A percentile compares a stretch with the other conserved stretches of the same genome.
Conservation (phyloP, 1,140 invertebrate genomes). For the Triops longicaudatus region DNA sequence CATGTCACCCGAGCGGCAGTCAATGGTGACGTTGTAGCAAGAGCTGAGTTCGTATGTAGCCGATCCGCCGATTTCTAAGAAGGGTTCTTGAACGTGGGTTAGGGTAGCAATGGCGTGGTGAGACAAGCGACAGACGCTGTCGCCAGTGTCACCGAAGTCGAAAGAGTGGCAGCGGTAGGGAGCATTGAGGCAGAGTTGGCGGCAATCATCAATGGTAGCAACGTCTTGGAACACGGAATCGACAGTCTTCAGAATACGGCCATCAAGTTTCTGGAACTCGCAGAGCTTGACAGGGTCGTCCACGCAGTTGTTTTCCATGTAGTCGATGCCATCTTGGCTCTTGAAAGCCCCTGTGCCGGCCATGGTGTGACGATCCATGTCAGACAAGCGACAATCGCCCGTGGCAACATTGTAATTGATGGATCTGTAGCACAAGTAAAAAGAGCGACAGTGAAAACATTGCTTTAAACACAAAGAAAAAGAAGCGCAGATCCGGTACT, state of each 20-base stretch:
- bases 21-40: slow-evolving; percentile 89
- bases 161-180: slow-evolving; percentile 81
- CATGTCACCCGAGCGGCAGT: slow-evolving; percentile 80
- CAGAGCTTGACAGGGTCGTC: slow-evolving; percentile 82
- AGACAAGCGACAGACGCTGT: slow-evolving; percentile 81
- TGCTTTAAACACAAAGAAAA: background rate
- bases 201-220: slow-evolving; percentile 37
- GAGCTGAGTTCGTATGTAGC: slow-evolving; percentile 85
- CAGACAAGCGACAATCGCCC: slow-evolving; percentile 73
- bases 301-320: slow-evolving; percentile 83
- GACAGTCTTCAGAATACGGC: slow-evolving; percentile 83
- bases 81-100: slow-evolving; percentile 80
- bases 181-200: slow-evolving; percentile 77
- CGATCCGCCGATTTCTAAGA: slow-evolving; percentile 76
- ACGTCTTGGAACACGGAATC: slow-evolving; percentile 62
- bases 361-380: slow-evolving; percentile 80
- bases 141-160: slow-evolving; percentile 84
- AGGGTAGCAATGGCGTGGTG: slow-evolving; percentile 82
- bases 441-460: slow-evolving; percentile 3
- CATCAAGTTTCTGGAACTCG: slow-evolving; percentile 80
- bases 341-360: slow-evolving; percentile 66
- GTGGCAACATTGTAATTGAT: slow-evolving; percentile 79
- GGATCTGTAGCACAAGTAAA: slow-evolving; percentile 56
- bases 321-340: slow-evolving; percentile 52
- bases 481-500: background rate